phyloP scores from a whole-genome alignment of 2,888 invertebrate species.

The Patella ulyssiponensis region DNA sequence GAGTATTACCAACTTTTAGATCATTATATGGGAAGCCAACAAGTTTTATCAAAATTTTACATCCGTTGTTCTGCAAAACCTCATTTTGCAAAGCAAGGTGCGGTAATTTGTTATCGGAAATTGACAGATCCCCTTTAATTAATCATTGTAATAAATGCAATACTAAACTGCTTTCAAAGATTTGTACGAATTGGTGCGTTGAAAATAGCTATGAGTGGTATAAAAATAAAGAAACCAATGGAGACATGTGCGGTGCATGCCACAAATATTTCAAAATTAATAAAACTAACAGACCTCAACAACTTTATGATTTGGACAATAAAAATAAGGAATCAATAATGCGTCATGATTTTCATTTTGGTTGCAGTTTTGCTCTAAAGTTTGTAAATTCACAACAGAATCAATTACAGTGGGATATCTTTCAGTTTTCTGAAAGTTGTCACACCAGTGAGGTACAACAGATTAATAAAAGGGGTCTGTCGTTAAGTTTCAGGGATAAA shows the following conservation, averaged over 20 bases:
- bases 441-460: background rate
- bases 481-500: background rate
- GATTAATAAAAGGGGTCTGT: background rate
- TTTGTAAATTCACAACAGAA: background rate
- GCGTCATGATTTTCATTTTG: background rate
- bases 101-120: background rate
- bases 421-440: background rate
- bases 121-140: background rate
- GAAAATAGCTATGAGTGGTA: background rate
- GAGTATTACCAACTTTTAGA: background rate
- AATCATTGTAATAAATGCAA: background rate
- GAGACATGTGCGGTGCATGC: background rate
- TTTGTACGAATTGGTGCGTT: background rate
- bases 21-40: background rate
- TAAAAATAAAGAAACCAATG: background rate
- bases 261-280: background rate
- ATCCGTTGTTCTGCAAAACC: background rate
- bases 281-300: background rate
- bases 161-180: background rate
- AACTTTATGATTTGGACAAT: background rate
- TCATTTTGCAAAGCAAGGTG: background rate
- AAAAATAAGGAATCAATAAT: background rate
- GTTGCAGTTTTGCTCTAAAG: background rate
- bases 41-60: background rate
- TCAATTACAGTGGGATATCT: background rate